phyloP scores from a whole-genome alignment of 2,113 vertebrate species.

The Pachyramphus minor region DNA sequence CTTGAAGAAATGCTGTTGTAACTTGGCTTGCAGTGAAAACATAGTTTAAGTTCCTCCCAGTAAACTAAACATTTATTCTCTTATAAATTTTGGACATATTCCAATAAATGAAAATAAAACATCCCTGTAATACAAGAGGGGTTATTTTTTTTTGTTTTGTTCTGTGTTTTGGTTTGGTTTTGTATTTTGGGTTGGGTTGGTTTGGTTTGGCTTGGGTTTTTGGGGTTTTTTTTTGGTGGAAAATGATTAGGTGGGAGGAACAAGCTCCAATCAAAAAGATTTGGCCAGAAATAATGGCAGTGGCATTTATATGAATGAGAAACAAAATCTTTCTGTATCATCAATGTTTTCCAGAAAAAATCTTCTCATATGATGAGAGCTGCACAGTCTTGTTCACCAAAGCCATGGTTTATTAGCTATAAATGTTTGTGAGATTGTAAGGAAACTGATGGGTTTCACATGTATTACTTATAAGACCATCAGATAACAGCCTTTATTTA shows the following conservation, averaged over 20 bases:
- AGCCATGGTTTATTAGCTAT: not conserved
- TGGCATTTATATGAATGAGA: not conserved
- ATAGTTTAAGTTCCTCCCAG: not conserved
- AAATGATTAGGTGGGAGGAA: not conserved
- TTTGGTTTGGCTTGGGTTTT: no score
- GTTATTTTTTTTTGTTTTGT: not conserved
- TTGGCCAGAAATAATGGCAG: not conserved
- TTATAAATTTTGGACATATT: not conserved
- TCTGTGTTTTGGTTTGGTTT: no score
- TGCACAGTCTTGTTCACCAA: not conserved
- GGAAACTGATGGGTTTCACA: not conserved
- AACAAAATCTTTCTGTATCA: not conserved
- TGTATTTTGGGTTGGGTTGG: no score
- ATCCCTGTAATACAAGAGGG: not conserved
- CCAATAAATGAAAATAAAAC: not conserved
- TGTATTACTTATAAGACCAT: not conserved
- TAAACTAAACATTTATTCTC: not conserved
- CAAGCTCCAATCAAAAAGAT: not conserved
- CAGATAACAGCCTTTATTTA: conserved; percentile 36
- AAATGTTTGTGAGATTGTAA: not conserved
- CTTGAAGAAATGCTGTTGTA: not conserved
- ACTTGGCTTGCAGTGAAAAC: not conserved
- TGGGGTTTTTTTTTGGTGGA: not conserved
- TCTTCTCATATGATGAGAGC: not conserved
- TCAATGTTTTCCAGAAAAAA: not conserved